Evolutionary conservation across 2,888 invertebrate genomes (phyloP).

Genomic region (Pyrgus malvae): DNA sequence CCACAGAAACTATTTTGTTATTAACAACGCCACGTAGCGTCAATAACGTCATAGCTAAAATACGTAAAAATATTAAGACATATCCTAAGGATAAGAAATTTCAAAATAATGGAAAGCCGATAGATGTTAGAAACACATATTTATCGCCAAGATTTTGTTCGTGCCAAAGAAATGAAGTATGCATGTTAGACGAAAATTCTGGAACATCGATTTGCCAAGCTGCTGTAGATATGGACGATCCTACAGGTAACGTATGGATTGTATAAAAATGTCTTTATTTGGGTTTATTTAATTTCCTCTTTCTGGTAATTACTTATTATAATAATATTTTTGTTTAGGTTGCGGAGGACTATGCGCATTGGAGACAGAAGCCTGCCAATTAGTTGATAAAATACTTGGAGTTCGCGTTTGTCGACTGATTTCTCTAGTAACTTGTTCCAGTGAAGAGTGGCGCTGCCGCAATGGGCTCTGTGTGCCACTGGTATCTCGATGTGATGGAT

Average conservation of each 20-base stretch:
- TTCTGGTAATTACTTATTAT: too few relatives aligned
- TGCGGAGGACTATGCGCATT: slow-evolving; percentile 85
- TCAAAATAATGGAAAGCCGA: slow-evolving; percentile 50
- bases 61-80: slow-evolving; percentile 71
- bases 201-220: slow-evolving; percentile 81
- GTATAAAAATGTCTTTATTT: neutral
- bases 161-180: slow-evolving; percentile 82
- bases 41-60: slow-evolving; percentile 60
- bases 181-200: slow-evolving; percentile 83
- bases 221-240: slow-evolving; percentile 78
- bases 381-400: slow-evolving; percentile 75
- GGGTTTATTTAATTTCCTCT: neutral
- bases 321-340: slow-evolving; percentile 53
- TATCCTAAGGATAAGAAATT: slow-evolving; percentile 59
- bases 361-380: slow-evolving; percentile 84
- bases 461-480: slow-evolving; percentile 86
- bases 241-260: slow-evolving; percentile 75
- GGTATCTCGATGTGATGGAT: slow-evolving; percentile 86
- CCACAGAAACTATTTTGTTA: slow-evolving; percentile 43
- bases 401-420: slow-evolving; percentile 82
- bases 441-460: slow-evolving; percentile 87
- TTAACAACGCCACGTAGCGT: slow-evolving; percentile 48
- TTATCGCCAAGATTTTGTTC: slow-evolving; percentile 70
- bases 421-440: slow-evolving; percentile 82
- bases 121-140: slow-evolving; percentile 65